Evolutionary conservation across 2,888 invertebrate genomes (phyloP), one percentile per base, ranked within the genome.

Genomic region (Drosophila pseudotalamancana): DNA sequence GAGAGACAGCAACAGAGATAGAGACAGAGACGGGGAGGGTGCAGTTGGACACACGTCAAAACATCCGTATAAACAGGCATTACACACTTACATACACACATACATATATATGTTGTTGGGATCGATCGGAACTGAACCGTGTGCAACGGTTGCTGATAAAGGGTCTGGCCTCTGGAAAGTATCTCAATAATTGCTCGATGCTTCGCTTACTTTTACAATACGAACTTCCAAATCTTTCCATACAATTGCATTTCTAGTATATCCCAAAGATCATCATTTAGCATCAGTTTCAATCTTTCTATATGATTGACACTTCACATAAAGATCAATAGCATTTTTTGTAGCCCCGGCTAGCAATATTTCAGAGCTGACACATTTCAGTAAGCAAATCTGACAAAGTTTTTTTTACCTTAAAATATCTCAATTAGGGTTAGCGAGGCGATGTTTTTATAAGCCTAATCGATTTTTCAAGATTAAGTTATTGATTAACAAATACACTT

Each of bases 61-160:
- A 49, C 61, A 67, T 62, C 53, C 61, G 55, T 31, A 32, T 67
- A 61, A 61, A 56, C 48, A 66, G 19, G 54, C 31, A 45, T 6
- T 9, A 8, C 1, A 14, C 9, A 51, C 19, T 32, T 21, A 35
- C 2, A 21, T 16, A 23, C 1, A 40, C 21, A 14, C 6, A 19
- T 11, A 35, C 18, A 51, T 27, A 37, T 9, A n/a, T 31, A 12
- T 29, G 27, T 25, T 43, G 32, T 35, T 37, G 29, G 31, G 35
- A 25, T 19, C 32, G 27, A 60, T 66, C 60, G 66, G 25, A 66
- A 43, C 42, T 61, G 70, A 55, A 50, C 54, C 42, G 49, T 65
- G 46, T 66, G 54, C 59, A 70, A 46, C 29, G 43, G 5, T 18
- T 49, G 40, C 71, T 72, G 71, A 71, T 71, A 72, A 71, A 67